Base-by-base conservation (phyloP, 2,797 vertebrate species). In the Lepus townsendii region DNA sequence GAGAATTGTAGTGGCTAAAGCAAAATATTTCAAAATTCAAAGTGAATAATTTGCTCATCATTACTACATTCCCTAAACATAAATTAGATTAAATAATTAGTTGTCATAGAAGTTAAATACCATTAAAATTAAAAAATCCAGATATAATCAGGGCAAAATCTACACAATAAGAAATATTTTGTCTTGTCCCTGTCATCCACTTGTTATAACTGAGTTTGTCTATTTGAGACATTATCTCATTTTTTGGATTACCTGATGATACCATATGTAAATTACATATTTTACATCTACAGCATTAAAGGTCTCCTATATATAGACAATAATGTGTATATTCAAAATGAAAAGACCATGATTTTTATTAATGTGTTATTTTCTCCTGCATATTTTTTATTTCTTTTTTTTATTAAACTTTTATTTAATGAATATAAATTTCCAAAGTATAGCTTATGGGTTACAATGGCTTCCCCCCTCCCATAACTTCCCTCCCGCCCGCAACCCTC, bases 281-380 rank as follows among this genome's bases (percentile, higher is more conserved):
- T 76, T 77, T 82, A 71, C 3, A 26, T 87, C 5, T 91, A 47
- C 0, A 90, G 27, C 50, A 38, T 35, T 78, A 32, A 11, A 85
- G 5, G 1, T 77, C 42, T 88, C 2, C 84, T 77, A 0, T 1
- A n/a, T 35, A 32, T 47, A 13, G 1, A 9, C 7, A 75, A 12
- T 76, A 83, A 54, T 10, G 66, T 71, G 1, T 68, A 42, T 79
- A 57, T 66, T 47, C 27, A 66, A 76, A 91, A 20, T 76, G 80
- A 88, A 20, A 35, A 91, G 83, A 2, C 38, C 16, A 30, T 57
- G 19, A 71, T 88, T 78, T 85, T 94, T 89, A 52, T 52, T 91
- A 27, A 6, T 30, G 0, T 20, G 42, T 27, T 75, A 60, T 83
- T 92, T 83, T 77, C 3, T 75, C 54, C 80, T 83, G 60, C 5